Conservation (phyloP, 2,113 vertebrate species). For the Capreolus pygargus region DNA sequence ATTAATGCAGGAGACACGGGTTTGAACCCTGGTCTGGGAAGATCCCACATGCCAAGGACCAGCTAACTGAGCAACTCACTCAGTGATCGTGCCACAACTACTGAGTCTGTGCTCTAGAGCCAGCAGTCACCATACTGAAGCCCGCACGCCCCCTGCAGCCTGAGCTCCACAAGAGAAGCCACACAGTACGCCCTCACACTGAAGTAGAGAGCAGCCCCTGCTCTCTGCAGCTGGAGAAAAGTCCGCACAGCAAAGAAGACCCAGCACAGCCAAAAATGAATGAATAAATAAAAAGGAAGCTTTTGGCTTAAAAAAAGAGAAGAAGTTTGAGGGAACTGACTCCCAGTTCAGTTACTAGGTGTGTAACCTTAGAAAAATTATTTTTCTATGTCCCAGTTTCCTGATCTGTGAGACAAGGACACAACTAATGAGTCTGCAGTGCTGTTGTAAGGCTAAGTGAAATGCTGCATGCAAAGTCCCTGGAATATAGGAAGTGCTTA, state of each 20-base stretch:
- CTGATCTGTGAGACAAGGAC: background rate
- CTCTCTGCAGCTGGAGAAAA: background rate
- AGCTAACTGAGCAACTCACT: background rate
- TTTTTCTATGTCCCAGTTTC: background rate
- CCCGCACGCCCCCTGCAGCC: background rate
- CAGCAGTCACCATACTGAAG: background rate
- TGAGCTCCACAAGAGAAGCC: background rate
- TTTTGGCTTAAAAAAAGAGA: background rate
- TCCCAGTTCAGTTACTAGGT: background rate
- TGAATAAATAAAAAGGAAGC: background rate
- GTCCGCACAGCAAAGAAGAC: background rate
- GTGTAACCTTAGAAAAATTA: background rate
- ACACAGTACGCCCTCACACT: background rate
- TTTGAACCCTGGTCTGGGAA: background rate
- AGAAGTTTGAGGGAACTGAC: background rate
- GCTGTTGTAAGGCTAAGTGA: background rate
- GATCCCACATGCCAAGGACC: background rate
- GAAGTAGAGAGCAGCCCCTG: rapidly evolving
- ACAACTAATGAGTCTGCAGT: background rate
- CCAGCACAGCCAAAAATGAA: background rate
- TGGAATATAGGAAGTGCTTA: background rate
- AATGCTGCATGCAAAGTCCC: background rate
- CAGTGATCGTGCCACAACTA: background rate
- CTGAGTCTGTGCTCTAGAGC: background rate
- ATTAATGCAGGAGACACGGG: background rate